Percentiles rank a stretch among this genome's conserved stretches.
Evolutionary conservation across 2,888 invertebrate genomes (phyloP).

Genomic region (Sarcophaga subvicina): DNA sequence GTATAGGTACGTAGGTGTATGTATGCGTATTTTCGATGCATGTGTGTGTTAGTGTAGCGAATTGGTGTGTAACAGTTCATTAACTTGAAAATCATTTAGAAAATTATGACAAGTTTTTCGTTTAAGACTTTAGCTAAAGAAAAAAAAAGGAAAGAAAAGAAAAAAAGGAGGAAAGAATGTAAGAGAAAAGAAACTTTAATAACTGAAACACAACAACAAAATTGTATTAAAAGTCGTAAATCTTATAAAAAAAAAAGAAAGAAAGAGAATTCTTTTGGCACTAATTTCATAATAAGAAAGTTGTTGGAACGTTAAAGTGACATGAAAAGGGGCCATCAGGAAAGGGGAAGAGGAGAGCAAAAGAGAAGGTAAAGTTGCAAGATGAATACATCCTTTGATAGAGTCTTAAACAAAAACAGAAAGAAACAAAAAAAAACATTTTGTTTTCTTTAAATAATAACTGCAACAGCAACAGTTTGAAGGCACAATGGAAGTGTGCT

Average conservation of each 20-base stretch:
- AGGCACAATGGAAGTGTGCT: background rate
- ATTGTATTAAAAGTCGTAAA: slow-evolving; percentile 31
- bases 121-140: slow-evolving; percentile 2
- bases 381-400: slow-evolving; percentile 23
- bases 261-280: slow-evolving; percentile 22
- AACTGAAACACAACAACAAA: background rate
- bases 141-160: slow-evolving; percentile 19
- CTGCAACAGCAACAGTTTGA: background rate
- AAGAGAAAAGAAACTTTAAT: background rate
- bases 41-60: background rate
- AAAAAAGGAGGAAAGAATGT: slow-evolving; percentile 1
- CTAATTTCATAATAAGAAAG: slow-evolving; percentile 50
- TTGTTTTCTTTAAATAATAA: no score
- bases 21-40: no score
- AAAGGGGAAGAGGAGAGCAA: background rate
- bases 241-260: slow-evolving; percentile 40
- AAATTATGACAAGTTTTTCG: slow-evolving; percentile 63
- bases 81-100: slow-evolving; percentile 65
- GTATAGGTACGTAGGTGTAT: no score
- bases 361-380: background rate
- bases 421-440: background rate
- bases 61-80: slow-evolving; percentile 60
- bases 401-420: background rate
- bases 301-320: background rate
- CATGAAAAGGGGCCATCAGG: background rate